These are phyloP conservation scores for Lepus townsendii DNA, from an alignment of 2,797 vertebrate species.

Conservation along the genomic window DNA sequence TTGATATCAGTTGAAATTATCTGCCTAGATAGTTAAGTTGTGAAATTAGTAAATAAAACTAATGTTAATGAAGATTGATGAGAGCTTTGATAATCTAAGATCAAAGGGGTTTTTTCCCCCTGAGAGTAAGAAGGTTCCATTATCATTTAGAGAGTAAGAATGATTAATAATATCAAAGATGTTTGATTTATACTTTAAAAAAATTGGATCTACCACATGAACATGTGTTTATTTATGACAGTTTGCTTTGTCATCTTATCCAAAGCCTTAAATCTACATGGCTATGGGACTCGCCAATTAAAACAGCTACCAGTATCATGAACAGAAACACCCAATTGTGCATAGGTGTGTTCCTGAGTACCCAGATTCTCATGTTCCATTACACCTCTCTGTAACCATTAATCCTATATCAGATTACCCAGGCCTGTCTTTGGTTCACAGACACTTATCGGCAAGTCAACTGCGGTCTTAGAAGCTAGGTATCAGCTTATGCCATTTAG, in stretches of 20 bases:
- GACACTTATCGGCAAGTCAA: neutral
- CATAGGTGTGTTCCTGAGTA: neutral
- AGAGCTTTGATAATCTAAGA: conserved; percentile 73
- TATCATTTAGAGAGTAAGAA: conserved; percentile 75
- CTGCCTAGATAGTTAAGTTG: conserved; percentile 67
- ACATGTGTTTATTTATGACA: conserved; percentile 56
- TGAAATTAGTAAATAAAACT: conserved; percentile 79
- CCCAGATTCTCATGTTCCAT: conserved; percentile 15
- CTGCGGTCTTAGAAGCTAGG: conserved; percentile 60
- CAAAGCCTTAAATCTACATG: neutral
- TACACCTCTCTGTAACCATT: neutral
- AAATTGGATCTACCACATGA: neutral
- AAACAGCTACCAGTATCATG: neutral
- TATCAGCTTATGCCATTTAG: conserved; percentile 28
- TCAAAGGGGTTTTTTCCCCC: conserved; percentile 69
- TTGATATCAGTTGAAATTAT: conserved; percentile 78
- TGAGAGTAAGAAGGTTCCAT: conserved; percentile 66
- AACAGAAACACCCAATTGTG: neutral
- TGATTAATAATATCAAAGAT: conserved; percentile 29
- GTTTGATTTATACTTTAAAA: conserved; percentile 74
- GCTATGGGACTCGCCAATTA: conserved; percentile 13
- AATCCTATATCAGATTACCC: neutral
- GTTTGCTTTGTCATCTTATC: neutral
- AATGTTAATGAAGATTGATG: conserved; percentile 71
- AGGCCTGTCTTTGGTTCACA: conserved; percentile 11